Percentiles rank a stretch among this genome's conserved stretches.
Evolutionary conservation across 1,140 invertebrate species (phyloP).

Genomic region (Spodoptera frugiperda): DNA sequence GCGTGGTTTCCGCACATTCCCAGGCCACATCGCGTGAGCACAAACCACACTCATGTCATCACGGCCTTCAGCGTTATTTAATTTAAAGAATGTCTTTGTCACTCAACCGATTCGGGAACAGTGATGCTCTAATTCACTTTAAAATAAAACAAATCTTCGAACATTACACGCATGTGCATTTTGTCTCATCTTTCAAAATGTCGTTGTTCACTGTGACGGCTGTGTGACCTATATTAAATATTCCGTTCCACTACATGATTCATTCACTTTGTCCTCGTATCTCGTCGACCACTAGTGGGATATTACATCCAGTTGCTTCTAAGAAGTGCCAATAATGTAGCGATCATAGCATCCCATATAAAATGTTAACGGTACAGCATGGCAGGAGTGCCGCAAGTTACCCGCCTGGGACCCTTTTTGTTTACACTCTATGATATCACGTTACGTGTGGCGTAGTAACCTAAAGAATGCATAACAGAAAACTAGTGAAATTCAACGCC

Average conservation of each 20-base stretch:
- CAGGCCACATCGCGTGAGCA: not conserved
- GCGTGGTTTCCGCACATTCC: not conserved
- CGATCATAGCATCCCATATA: constrained; percentile 47
- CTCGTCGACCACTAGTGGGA: constrained; percentile 13
- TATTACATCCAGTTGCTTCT: constrained; percentile 40
- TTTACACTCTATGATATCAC: constrained; percentile 43
- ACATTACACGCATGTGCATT: constrained; percentile 19
- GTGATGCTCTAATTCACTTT: constrained; percentile 3
- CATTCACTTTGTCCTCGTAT: constrained; percentile 55
- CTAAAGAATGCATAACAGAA: constrained; percentile 61
- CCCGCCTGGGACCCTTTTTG: constrained; percentile 61
- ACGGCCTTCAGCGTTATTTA: not conserved
- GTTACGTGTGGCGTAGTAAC: constrained; percentile 38
- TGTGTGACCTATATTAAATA: constrained; percentile 43
- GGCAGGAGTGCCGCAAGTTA: constrained; percentile 62
- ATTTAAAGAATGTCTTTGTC: constrained; percentile 1
- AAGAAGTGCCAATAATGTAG: constrained; percentile 38
- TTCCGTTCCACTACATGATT: constrained; percentile 51
- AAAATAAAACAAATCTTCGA: constrained; percentile 4
- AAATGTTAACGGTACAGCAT: constrained; percentile 54
- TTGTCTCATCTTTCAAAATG: constrained; percentile 25
- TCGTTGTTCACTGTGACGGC: constrained; percentile 13
- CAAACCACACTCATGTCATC: not conserved
- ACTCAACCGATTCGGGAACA: not conserved
- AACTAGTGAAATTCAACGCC: constrained; percentile 69